Conservation (phyloP, 2,888 invertebrate genomes). For the Standfussiana lucernea region DNA sequence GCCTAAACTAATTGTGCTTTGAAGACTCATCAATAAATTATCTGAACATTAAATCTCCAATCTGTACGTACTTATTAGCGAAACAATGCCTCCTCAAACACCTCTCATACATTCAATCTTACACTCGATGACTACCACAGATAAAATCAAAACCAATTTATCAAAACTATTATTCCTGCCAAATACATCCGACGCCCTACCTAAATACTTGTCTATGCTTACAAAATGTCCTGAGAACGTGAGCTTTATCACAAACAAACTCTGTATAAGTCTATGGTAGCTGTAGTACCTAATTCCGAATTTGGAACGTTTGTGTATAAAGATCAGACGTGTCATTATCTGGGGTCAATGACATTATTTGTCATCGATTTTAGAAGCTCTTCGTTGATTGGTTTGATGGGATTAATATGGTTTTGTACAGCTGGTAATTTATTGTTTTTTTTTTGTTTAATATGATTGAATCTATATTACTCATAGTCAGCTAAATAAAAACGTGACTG, state of each 20-base stretch:
- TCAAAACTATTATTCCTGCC: slow-evolving; percentile 53
- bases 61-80: slow-evolving; percentile 53
- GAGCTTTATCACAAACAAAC: slow-evolving; percentile 61
- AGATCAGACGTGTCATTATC: slow-evolving; percentile 60
- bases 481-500: slow-evolving; percentile 4
- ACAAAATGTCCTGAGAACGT: slow-evolving; percentile 62
- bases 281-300: slow-evolving; percentile 54
- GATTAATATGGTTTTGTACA: slow-evolving; percentile 45
- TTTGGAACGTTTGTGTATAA: slow-evolving; percentile 64
- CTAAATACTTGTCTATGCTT: slow-evolving; percentile 51
- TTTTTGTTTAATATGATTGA: slow-evolving; percentile 35
- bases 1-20: not conserved
- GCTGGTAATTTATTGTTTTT: slow-evolving; percentile 32
- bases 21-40: slow-evolving; percentile 47
- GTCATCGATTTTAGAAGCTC: slow-evolving; percentile 55
- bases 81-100: slow-evolving; percentile 51
- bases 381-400: slow-evolving; percentile 38
- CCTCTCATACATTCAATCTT: slow-evolving; percentile 50
- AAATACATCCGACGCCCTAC: slow-evolving; percentile 48
- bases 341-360: slow-evolving; percentile 62
- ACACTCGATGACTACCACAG: slow-evolving; percentile 53
- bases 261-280: slow-evolving; percentile 59
- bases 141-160: slow-evolving; percentile 59
- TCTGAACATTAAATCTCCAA: slow-evolving; percentile 38
- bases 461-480: slow-evolving; percentile 9